A percentile compares a stretch with the other conserved stretches of the same genome.
These are phyloP conservation scores for Eremophila alpestris DNA, from an alignment of 2,797 vertebrate species.

Conservation along the genomic window DNA sequence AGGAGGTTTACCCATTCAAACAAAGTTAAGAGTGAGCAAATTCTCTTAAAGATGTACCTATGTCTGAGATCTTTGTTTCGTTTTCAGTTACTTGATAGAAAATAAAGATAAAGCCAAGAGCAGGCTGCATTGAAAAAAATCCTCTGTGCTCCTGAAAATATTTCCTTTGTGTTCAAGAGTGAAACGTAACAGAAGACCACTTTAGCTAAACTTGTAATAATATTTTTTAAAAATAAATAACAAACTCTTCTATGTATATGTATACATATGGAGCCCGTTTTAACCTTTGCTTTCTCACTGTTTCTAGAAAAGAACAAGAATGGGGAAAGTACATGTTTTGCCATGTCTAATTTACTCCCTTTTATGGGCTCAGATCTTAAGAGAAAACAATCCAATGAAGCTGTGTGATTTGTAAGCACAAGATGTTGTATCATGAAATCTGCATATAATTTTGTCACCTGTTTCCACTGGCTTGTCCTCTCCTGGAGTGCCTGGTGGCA, in stretches of 20 bases:
- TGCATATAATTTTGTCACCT: neutral
- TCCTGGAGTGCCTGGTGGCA: neutral
- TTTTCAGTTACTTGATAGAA: conserved; percentile 50
- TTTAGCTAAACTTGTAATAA: neutral
- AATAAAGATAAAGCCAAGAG: conserved; percentile 58
- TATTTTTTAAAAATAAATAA: neutral
- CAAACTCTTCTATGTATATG: neutral
- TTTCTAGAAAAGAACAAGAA: neutral
- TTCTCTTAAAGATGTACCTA: conserved; percentile 65
- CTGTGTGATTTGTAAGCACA: neutral
- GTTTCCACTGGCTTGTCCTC: neutral
- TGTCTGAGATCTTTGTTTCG: conserved; percentile 52
- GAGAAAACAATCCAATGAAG: neutral
- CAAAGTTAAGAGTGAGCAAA: conserved; percentile 66
- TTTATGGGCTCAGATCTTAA: neutral
- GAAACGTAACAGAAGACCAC: neutral
- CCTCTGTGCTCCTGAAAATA: conserved; percentile 19
- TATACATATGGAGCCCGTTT: neutral
- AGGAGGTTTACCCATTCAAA: conserved; percentile 63
- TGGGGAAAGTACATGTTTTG: neutral
- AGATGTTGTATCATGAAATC: neutral
- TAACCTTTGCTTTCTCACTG: neutral
- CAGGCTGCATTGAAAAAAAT: neutral
- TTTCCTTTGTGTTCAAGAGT: neutral
- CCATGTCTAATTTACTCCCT: neutral